Evolutionary conservation across 2,888 invertebrate species (phyloP).

Genomic region (Plebejus argus): DNA sequence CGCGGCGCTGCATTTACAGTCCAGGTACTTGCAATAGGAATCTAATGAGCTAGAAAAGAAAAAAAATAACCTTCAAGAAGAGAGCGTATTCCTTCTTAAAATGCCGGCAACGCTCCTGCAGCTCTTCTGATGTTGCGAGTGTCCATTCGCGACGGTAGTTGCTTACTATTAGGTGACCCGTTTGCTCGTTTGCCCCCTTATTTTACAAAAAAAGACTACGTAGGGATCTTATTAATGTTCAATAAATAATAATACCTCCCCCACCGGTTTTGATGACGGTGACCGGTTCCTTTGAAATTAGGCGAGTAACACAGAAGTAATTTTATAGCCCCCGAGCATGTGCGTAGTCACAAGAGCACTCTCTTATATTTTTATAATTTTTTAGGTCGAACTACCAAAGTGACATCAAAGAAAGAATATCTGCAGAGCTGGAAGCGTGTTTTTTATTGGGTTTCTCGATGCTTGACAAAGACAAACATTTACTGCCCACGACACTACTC

Average conservation of each 20-base stretch:
- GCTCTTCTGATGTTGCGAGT: no score
- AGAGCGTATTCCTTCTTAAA: no score
- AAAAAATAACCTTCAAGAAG: no score
- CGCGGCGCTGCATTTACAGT: conserved; percentile 51
- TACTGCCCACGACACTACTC: conserved; percentile 57
- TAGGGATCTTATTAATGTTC: neutral
- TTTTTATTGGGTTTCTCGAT: conserved; percentile 54
- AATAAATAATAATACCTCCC: neutral
- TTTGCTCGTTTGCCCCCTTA: no score
- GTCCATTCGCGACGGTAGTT: no score
- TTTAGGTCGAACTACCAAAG: conserved; percentile 51
- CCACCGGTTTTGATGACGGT: no score
- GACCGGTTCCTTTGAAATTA: no score
- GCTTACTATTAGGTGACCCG: no score
- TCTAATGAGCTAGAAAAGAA: neutral
- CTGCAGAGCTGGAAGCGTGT: conserved; percentile 59
- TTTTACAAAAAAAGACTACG: no score
- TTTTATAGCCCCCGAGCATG: neutral
- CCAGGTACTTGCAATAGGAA: conserved; percentile 44
- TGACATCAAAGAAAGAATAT: conserved; percentile 51
- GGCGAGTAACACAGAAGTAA: neutral
- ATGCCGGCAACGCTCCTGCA: no score
- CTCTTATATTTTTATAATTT: neutral
- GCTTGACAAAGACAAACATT: conserved; percentile 48
- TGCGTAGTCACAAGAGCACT: no score